These are phyloP conservation scores for Lepisosteus osseus DNA, from an alignment of 2,113 vertebrate genomes.

Conservation along the genomic window DNA sequence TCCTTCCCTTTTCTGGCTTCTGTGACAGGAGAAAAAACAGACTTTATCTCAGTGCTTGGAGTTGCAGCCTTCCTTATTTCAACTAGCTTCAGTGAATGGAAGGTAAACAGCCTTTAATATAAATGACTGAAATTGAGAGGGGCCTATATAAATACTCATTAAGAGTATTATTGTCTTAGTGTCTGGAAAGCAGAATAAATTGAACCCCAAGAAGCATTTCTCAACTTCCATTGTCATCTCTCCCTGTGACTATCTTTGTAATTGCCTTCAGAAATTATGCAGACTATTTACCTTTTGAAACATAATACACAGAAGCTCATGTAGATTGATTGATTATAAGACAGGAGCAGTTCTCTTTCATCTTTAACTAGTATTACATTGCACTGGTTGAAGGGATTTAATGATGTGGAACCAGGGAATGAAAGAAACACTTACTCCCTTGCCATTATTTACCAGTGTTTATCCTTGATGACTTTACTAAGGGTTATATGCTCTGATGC, in stretches of 20 bases:
- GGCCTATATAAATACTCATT: constrained; percentile 63
- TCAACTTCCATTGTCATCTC: constrained; percentile 60
- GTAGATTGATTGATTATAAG: constrained; percentile 50
- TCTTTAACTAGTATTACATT: not conserved
- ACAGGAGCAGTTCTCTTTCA: constrained; percentile 9
- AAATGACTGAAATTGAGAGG: constrained; percentile 49
- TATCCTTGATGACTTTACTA: not conserved
- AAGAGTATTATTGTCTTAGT: constrained; percentile 61
- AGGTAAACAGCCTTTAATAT: constrained; percentile 46
- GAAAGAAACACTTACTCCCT: not conserved
- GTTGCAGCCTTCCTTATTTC: constrained; percentile 39
- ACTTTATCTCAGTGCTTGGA: constrained; percentile 21
- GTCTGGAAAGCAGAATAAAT: constrained; percentile 56
- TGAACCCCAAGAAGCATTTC: constrained; percentile 56
- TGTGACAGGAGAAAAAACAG: constrained; percentile 25
- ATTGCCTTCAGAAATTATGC: constrained; percentile 65
- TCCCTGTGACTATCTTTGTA: constrained; percentile 49
- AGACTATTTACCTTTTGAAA: constrained; percentile 54
- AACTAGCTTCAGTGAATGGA: constrained; percentile 37
- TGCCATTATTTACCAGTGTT: not conserved
- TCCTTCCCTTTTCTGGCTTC: not conserved
- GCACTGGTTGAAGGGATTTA: constrained; percentile 14
- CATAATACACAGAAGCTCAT: constrained; percentile 25
- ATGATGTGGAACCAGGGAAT: constrained; percentile 7
- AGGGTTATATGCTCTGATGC: not conserved